Evolutionary conservation across 2,797 vertebrate species (phyloP), one percentile per base, ranked within the genome.

Genomic region (Intellagama lesueurii): DNA sequence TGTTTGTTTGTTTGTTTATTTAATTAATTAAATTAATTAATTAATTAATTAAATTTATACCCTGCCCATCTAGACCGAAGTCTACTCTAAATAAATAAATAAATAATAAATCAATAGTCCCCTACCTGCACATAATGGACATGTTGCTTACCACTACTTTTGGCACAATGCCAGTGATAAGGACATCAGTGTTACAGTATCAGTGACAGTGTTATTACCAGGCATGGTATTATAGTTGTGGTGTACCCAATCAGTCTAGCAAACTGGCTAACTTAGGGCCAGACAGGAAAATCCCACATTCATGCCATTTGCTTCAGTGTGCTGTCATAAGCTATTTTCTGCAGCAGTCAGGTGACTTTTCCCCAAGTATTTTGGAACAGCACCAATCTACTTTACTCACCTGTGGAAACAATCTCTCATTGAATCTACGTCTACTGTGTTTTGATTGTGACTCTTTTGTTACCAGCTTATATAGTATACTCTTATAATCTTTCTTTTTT

Each of bases 341-440:
- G 35, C 52, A 82, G 52, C 30, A 64, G 28, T 56, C 70, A 75
- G 52, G 32, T 82, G 35, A 75, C 32, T 75, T 75, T 26, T 32
- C 19, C 69, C 69, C 60, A 75, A 75, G 56, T 75, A 82, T 82
- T 88, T 82, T 75, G 72, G 69, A 82, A 88, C 79, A 60, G 28
- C 40, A n/a, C 52, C 87, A 88, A 82, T 82, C 80, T 82, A 44
- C 69, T 82, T 88, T 24, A 66, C 56, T 75, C 79, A 82, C 79
- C 81, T 82, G 35, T 88, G 70, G 35, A 88, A 88, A 82, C 80
- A 88, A 88, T 82, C 52, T 88, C 69, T 88, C 86, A 64, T 81
- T 75, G 69, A 47, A 44, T 82, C 80, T 75, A 88, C n/a, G 32
- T 87, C 70, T 81, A 64, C 40, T 26, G 17, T 81, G 70, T 52